Percentiles rank a stretch among this genome's conserved stretches.
These are phyloP conservation scores for Suricata suricatta DNA, from an alignment of 2,113 vertebrate genomes.

Conservation along the genomic window DNA sequence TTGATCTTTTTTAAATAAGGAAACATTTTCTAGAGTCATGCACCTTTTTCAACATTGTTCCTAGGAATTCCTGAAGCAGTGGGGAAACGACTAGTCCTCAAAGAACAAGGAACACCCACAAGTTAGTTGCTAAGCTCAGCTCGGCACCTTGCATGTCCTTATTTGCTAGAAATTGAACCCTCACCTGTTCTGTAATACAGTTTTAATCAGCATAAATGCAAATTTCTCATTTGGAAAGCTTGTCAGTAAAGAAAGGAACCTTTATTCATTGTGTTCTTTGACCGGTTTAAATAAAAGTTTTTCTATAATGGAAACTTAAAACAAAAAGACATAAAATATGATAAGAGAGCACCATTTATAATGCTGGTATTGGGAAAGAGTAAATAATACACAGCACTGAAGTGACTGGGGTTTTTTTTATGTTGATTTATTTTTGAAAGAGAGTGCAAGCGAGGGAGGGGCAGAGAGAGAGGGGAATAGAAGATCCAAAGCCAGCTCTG, in stretches of 20 bases:
- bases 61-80: neutral
- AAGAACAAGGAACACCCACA: neutral
- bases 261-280: constrained; percentile 37
- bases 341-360: neutral
- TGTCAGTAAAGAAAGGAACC: constrained; percentile 22
- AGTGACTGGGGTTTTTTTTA: neutral
- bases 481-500: too few relatives aligned
- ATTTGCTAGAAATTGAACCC: neutral
- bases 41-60: neutral
- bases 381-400: neutral
- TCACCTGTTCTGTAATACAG: neutral
- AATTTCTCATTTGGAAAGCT: constrained; percentile 36
- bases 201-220: constrained; percentile 51
- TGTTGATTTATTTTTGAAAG: too few relatives aligned
- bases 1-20: neutral
- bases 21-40: neutral
- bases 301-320: neutral
- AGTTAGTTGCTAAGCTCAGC: neutral
- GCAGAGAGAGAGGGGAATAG: too few relatives aligned
- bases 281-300: constrained; percentile 24
- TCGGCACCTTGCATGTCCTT: neutral
- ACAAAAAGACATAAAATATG: neutral
- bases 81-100: neutral
- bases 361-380: neutral
- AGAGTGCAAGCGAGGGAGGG: too few relatives aligned